Conservation (phyloP, 2,113 vertebrate genomes). For the Siniperca chuatsi region DNA sequence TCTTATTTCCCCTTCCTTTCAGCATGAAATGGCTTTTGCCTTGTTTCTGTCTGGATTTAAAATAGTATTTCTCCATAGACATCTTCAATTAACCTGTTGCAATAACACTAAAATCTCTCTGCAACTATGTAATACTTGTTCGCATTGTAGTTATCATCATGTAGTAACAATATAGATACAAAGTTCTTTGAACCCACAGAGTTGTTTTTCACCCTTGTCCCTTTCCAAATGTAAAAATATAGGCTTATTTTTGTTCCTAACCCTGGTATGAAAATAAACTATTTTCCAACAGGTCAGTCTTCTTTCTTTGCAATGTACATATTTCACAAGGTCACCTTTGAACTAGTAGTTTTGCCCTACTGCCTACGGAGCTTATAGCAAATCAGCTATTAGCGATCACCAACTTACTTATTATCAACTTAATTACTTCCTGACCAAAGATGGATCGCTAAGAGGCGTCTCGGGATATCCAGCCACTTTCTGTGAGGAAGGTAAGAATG, state of each 20-base stretch:
- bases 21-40: not conserved
- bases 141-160: conserved; percentile 2
- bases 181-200: conserved; percentile 6
- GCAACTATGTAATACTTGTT: not conserved
- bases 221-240: conserved; percentile 69
- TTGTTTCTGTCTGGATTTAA: not conserved
- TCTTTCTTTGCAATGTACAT: conserved; percentile 66
- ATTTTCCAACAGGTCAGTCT: conserved; percentile 8
- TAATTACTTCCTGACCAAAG: not conserved
- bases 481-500: conserved; percentile 95
- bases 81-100: not conserved
- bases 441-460: conserved; percentile 88
- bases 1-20: not conserved
- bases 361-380: conserved; percentile 2
- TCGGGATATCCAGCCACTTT: conserved; percentile 97
- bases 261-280: conserved; percentile 68
- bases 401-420: not conserved
- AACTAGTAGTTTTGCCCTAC: conserved; percentile 47
- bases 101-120: conserved; percentile 15
- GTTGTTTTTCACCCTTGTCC: not conserved
- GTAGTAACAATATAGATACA: conserved; percentile 19
- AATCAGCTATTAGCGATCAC: conserved; percentile 3
- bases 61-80: not conserved
- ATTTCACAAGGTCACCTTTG: conserved; percentile 61
- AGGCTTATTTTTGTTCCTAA: conserved; percentile 43